Percentiles rank a stretch among this genome's conserved stretches.
phyloP scores from a whole-genome alignment of 2,113 vertebrate genomes.

The Burhinus oedicnemus region DNA sequence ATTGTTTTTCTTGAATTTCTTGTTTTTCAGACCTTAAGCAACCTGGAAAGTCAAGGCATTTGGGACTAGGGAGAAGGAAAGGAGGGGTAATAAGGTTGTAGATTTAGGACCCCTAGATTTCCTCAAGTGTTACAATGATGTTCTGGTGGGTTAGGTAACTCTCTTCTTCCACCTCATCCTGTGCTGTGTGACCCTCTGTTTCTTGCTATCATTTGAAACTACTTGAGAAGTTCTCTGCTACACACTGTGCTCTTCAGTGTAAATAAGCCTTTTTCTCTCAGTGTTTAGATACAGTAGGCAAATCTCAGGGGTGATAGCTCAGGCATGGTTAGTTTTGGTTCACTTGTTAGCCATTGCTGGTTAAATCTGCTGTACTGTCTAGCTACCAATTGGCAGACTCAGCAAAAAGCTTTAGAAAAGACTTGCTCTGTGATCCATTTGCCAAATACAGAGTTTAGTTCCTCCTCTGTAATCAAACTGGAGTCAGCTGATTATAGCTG shows the following conservation, averaged over 20 bases:
- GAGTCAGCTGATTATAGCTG: slow-evolving; percentile 57
- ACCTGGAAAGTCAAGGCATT: not conserved
- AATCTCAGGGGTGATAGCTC: not conserved
- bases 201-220: not conserved
- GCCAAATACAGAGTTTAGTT: slow-evolving; percentile 59
- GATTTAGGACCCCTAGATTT: not conserved
- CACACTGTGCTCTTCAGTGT: not conserved
- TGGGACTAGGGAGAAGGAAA: not conserved
- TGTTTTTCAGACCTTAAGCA: not conserved
- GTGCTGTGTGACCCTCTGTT: not conserved
- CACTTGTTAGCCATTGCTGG: slow-evolving; percentile 34
- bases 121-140: not conserved
- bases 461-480: slow-evolving; percentile 59
- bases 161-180: not conserved
- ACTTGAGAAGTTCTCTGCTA: not conserved
- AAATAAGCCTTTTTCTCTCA: not conserved
- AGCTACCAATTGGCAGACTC: slow-evolving; percentile 30
- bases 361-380: slow-evolving; percentile 23
- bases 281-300: not conserved
- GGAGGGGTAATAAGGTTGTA: not conserved
- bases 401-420: slow-evolving; percentile 55
- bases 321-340: slow-evolving; percentile 35
- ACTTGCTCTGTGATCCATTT: slow-evolving; percentile 53
- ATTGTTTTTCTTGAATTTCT: not conserved
- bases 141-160: not conserved